Evolutionary conservation across 2,113 vertebrate genomes (phyloP).

Genomic region (Perca flavescens): DNA sequence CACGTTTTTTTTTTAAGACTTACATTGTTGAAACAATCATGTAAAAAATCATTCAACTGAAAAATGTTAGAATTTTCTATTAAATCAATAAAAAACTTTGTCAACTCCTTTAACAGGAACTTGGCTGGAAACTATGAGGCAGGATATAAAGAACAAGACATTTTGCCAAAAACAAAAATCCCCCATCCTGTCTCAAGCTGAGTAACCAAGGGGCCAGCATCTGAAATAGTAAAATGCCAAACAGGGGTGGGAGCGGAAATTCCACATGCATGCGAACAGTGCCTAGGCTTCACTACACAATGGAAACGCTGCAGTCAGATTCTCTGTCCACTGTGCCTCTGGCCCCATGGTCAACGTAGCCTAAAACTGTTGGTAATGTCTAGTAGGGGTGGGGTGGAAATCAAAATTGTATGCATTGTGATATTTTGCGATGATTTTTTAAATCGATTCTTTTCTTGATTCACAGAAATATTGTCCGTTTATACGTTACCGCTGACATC

Average conservation of each 20-base stretch:
- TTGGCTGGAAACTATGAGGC: slow-evolving; percentile 3
- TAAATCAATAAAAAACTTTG: too few relatives aligned
- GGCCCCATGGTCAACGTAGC: background rate
- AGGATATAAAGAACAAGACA: slow-evolving; percentile 9
- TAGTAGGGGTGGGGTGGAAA: background rate
- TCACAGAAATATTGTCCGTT: too few relatives aligned
- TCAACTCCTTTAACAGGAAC: too few relatives aligned
- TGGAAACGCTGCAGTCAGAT: slow-evolving; percentile 75
- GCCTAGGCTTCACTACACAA: slow-evolving; percentile 67
- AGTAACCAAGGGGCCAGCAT: slow-evolving; percentile 52
- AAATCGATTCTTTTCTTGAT: too few relatives aligned
- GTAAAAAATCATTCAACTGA: too few relatives aligned
- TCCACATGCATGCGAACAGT: slow-evolving; percentile 72
- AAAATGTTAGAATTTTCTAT: too few relatives aligned
- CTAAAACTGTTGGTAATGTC: background rate
- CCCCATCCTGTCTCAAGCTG: slow-evolving; percentile 48
- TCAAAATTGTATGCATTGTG: too few relatives aligned
- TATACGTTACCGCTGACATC: too few relatives aligned
- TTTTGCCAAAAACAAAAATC: slow-evolving; percentile 3
- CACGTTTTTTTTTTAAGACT: too few relatives aligned
- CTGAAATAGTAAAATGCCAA: slow-evolving; percentile 70
- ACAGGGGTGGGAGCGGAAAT: slow-evolving; percentile 71
- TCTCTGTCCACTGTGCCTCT: slow-evolving; percentile 9
- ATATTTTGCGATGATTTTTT: too few relatives aligned
- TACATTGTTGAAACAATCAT: too few relatives aligned